Conservation (phyloP, 2,888 invertebrate genomes). For the Congeria kusceri region DNA sequence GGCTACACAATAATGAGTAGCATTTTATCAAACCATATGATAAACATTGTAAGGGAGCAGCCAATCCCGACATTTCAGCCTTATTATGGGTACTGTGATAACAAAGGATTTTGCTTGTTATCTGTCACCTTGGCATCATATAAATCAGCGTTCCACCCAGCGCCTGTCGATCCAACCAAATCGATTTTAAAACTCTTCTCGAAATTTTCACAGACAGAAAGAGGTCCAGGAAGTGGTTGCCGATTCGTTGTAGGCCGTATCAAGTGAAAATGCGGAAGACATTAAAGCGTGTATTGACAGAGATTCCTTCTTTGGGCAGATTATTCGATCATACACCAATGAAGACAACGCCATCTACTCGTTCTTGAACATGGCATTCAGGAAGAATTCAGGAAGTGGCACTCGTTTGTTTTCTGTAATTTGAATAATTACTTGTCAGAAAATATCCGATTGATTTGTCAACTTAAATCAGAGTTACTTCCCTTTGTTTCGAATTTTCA, state of each 20-base stretch:
- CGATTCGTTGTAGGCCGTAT: constrained; percentile 50
- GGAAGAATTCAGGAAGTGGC: too few species aligned
- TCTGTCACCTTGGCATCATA: too few species aligned
- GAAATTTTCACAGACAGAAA: constrained; percentile 60
- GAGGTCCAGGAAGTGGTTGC: constrained; percentile 53
- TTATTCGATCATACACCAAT: constrained; percentile 56
- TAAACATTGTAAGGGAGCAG: constrained; percentile 1
- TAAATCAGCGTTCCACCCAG: too few species aligned
- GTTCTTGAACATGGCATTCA: constrained; percentile 56
- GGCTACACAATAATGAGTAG: constrained; percentile 25
- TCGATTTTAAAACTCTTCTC: too few species aligned
- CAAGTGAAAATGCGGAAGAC: constrained; percentile 19
- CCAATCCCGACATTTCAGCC: constrained; percentile 28
- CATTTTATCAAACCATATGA: constrained; percentile 23
- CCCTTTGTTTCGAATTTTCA: too few species aligned
- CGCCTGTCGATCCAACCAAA: too few species aligned
- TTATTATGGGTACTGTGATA: constrained; percentile 14
- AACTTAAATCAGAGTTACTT: too few species aligned
- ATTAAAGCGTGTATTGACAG: constrained; percentile 39
- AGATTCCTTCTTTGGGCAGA: constrained; percentile 43
- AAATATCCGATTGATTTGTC: too few species aligned
- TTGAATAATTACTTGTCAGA: too few species aligned
- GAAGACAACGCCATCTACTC: constrained; percentile 58
- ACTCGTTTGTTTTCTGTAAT: too few species aligned
- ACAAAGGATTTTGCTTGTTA: constrained; percentile 23